A percentile compares a stretch with the other conserved stretches of the same genome.
Conservation (phyloP, 2,797 vertebrate genomes). For the Eremophila alpestris region DNA sequence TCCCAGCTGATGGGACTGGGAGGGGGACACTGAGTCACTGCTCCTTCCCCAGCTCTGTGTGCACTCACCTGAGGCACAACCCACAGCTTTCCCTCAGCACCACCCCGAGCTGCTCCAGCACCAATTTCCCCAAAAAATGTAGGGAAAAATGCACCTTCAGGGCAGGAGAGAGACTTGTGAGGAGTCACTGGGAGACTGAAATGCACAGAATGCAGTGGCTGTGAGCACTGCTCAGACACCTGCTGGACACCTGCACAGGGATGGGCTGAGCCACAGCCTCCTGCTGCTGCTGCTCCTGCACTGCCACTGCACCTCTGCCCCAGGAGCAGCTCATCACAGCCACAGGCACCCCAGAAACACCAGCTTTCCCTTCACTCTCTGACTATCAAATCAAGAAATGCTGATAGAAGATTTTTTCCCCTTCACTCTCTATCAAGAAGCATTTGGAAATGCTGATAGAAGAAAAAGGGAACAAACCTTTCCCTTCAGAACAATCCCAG, state of each 20-base stretch:
- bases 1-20: neutral
- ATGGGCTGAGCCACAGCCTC: neutral
- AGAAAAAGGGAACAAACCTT: neutral
- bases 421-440: neutral
- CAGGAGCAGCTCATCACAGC: neutral
- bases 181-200: neutral
- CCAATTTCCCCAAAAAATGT: neutral
- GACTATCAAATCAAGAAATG: neutral
- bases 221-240: neutral
- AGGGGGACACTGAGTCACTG: neutral
- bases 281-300: neutral
- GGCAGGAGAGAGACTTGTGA: neutral
- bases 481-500: neutral
- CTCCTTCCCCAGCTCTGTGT: fast-evolving
- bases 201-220: neutral
- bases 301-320: neutral
- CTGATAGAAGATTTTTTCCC: neutral
- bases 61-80: neutral
- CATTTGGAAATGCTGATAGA: neutral
- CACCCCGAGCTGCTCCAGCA: neutral
- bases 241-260: neutral
- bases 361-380: neutral
- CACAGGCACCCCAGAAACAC: neutral
- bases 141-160: neutral
- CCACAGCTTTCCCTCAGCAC: neutral